Percentiles rank a stretch among this genome's conserved stretches.
phyloP scores from a whole-genome alignment of 2,888 invertebrate genomes.

The Sepiola atlantica region DNA sequence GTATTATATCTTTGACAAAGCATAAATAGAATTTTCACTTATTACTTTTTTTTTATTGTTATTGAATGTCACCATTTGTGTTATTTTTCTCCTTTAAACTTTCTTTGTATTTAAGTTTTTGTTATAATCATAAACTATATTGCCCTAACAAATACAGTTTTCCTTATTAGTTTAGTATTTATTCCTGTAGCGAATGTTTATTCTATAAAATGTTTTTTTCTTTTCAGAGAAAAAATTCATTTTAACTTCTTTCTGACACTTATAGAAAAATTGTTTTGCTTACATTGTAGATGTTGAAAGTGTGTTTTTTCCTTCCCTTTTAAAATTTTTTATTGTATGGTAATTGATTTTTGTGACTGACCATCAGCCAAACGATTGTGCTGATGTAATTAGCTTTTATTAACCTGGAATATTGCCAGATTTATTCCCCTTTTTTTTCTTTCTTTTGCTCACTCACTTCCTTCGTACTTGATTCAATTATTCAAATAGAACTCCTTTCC shows the following conservation, averaged over 20 bases:
- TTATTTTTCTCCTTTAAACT: neutral
- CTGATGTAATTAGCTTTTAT: neutral
- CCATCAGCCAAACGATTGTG: neutral
- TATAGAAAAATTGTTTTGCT: neutral
- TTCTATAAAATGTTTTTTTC: neutral
- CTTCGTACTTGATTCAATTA: neutral
- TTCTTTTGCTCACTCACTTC: neutral
- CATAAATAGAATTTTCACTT: neutral
- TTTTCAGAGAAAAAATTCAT: neutral
- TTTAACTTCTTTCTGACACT: neutral
- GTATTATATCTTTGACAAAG: neutral
- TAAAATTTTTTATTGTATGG: neutral
- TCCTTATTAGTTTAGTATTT: neutral
- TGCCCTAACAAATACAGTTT: neutral
- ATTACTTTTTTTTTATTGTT: neutral
- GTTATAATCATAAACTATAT: neutral
- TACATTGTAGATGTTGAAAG: neutral
- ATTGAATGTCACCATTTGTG: neutral
- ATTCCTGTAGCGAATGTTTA: neutral
- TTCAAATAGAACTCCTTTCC: neutral
- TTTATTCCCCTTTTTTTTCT: neutral
- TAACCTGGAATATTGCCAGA: neutral
- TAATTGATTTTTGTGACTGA: conserved; percentile 14
- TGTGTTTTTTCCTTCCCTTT: neutral
- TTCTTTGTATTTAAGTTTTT: neutral